Evolutionary conservation across 2,888 invertebrate species (phyloP).

Genomic region (Epinotia ramella): DNA sequence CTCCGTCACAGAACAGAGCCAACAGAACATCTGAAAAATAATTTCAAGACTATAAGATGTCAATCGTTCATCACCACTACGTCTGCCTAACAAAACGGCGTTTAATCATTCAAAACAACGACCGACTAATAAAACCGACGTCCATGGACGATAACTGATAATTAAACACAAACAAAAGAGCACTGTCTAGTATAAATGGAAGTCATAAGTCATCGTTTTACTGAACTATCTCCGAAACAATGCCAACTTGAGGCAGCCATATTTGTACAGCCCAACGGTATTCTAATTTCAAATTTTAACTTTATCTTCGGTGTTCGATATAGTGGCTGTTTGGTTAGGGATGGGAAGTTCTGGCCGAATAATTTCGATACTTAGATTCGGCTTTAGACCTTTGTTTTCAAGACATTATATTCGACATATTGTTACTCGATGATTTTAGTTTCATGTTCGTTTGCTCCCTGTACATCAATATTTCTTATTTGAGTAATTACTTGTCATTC

Average conservation of each 20-base stretch:
- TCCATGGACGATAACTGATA: slow-evolving; percentile 7
- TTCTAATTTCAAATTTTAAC: slow-evolving; percentile 40
- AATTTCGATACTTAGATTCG: not conserved
- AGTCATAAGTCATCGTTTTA: slow-evolving; percentile 25
- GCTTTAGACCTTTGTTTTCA: not conserved
- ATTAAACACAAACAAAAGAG: slow-evolving; percentile 31
- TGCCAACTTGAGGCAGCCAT: slow-evolving; percentile 34
- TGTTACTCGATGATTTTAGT: not conserved
- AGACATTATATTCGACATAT: not conserved
- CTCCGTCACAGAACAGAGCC: not conserved
- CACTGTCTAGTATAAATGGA: slow-evolving; percentile 27
- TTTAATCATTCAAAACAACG: not conserved
- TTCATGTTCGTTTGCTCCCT: not conserved
- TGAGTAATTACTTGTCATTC: not conserved
- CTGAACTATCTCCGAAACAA: slow-evolving; percentile 36
- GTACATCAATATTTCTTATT: not conserved
- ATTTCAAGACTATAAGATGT: too few relatives aligned
- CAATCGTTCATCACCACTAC: not conserved
- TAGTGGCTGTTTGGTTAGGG: slow-evolving; percentile 22
- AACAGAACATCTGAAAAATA: too few relatives aligned
- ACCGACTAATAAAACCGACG: not conserved
- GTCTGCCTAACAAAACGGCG: not conserved
- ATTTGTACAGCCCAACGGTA: slow-evolving; percentile 37
- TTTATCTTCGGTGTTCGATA: slow-evolving; percentile 33
- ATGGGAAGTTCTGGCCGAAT: not conserved